Evolutionary conservation across 2,113 vertebrate genomes (phyloP), one percentile per base, ranked within the genome.

Genomic region (Rana temporaria): DNA sequence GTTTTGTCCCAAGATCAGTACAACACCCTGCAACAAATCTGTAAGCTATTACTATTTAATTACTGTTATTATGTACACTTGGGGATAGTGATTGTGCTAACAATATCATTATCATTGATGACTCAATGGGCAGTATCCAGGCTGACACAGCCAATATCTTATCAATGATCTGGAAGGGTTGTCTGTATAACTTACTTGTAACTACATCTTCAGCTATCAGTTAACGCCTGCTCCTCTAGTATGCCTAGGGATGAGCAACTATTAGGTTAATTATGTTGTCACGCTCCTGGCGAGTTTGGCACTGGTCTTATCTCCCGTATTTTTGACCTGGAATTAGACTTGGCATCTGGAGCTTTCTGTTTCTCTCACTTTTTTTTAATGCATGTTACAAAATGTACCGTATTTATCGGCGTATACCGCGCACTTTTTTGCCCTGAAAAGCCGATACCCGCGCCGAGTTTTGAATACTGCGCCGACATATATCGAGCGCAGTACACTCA

Each of bases 101-200:
- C 48, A 56, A 48, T 38, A 81, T 19, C 22, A 16, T 62, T 70
- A 71, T 63, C 79, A 55, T 14, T 17, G 66, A 38, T 81, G 79
- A 81, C 68, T 81, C 79, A 81, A 17, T 80, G 76, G 78, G 78
- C 78, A 70, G 65, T 69, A 30, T 55, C 78, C 32, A 60, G 42
- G 6, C 24, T 59, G 56, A 71, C 63, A 53, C 18, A 5, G 3
- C 32, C 15, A 30, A 26, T 81, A 81, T 81, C 79, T 81, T 53
- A 81, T 71, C 67, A n/a, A 4, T 63, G 22, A 79, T 34, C 55
- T 55, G 53, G 6, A 24, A 72, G 68, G 79, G 34, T 64, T 71
- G 79, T 52, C 68, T 68, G 16, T 53, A 15, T 57, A 53, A 19
- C 19, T 16, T 42, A 14, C 22, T 18, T 19, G 34, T 62, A 34